phyloP scores from a whole-genome alignment of 2,797 vertebrate species.

The Molossus molossus region DNA sequence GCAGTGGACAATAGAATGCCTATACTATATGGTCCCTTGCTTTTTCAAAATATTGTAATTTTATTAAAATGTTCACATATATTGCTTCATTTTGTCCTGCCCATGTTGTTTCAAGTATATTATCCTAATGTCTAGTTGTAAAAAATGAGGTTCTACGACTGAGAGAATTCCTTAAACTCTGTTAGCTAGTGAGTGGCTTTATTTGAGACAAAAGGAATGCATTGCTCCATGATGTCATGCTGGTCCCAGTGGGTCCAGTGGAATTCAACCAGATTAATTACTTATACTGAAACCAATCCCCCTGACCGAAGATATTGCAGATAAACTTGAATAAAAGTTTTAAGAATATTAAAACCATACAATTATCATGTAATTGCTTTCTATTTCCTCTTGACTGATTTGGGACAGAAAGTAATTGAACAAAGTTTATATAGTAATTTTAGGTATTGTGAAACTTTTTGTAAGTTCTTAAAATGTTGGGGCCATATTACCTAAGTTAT shows the following conservation, averaged over 20 bases:
- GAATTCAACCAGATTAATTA: neutral
- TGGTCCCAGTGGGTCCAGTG: neutral
- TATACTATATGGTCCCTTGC: neutral
- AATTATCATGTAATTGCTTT: slow-evolving; percentile 8
- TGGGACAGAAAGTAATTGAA: neutral
- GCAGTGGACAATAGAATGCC: neutral
- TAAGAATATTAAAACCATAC: slow-evolving; percentile 13
- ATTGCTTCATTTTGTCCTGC: neutral
- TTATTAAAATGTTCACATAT: neutral
- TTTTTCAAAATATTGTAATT: slow-evolving; percentile 21
- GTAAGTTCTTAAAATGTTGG: slow-evolving; percentile 2
- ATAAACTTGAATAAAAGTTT: neutral
- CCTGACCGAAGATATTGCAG: neutral
- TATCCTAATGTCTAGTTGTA: neutral
- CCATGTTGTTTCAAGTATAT: neutral
- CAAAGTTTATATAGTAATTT: neutral
- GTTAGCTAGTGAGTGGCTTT: neutral
- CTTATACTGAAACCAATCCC: neutral
- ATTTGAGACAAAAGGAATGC: neutral
- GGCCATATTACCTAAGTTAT: neutral
- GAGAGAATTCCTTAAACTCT: neutral
- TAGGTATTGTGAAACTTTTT: neutral
- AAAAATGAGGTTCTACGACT: neutral
- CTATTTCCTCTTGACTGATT: neutral
- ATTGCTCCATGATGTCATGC: neutral